Base-by-base conservation (phyloP, 2,888 invertebrate species). In the Spatulosminthurus flaviceps region DNA sequence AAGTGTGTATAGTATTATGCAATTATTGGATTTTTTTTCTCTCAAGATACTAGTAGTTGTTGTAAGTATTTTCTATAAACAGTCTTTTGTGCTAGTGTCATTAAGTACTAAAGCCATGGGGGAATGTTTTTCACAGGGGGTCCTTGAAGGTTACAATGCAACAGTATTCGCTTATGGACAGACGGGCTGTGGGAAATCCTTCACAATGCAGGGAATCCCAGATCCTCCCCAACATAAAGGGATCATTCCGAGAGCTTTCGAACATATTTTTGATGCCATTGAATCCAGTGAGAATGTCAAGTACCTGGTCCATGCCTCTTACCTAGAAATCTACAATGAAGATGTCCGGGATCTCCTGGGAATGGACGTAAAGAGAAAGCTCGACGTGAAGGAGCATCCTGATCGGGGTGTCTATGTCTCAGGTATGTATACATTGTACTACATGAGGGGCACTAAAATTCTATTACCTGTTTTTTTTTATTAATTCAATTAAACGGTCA, bases 81-180 rank as follows among this genome's bases (percentile, higher is more conserved):
- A n/a, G n/a, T n/a, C n/a, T n/a, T n/a, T n/a, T n/a, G n/a, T n/a
- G n/a, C n/a, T n/a, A n/a, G n/a, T n/a, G n/a, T n/a, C n/a, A n/a
- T n/a, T n/a, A n/a, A n/a, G n/a, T n/a, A n/a, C n/a, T n/a, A n/a
- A n/a, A n/a, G 19, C 64, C 64, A 22, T 64, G 24, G 5, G 21
- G 9, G 19, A 79, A 78, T 41, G 7, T 41, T 69, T 77, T 24
- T 84, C 86, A 21, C 88, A 93, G 90, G 94, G 94, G 81, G 94
- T 95, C 0, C 90, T 95, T 78, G 95, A 96, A 86, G 96, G 96
- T 0, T 96, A 96, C 89, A 96, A 96, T 89, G 94, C 94, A 22
- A 96, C 96, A 0, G 94, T 96, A 76, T 96, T 96, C 88, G 96
- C 96, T 0, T 96, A 96, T 87, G 96, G 96, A 0, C 96, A 96